phyloP scores from a whole-genome alignment of 2,797 vertebrate species.

The Hoplostethus atlanticus region DNA sequence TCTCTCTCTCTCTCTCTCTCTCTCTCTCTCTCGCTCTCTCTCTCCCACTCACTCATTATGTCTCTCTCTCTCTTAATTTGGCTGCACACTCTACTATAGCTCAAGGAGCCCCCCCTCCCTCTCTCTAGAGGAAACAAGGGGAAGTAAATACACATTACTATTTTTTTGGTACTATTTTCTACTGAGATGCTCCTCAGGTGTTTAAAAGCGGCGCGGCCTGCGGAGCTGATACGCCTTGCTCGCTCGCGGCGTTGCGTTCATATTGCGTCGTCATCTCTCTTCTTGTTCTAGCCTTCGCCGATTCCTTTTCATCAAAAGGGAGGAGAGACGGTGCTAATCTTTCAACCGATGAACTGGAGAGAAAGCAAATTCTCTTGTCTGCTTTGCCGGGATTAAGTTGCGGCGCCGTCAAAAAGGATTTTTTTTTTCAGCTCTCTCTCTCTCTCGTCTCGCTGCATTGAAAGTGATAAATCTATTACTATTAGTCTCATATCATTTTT shows the following conservation, averaged over 20 bases:
- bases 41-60: conserved; percentile 60
- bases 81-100: conserved; percentile 56
- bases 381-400: conserved; percentile 65
- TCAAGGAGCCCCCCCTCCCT: conserved; percentile 42
- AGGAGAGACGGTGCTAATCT: conserved; percentile 73
- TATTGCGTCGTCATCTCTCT: conserved; percentile 13
- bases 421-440: conserved; percentile 12
- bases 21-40: conserved; percentile 53
- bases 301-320: conserved; percentile 62
- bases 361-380: conserved; percentile 59
- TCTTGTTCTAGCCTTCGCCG: conserved; percentile 46
- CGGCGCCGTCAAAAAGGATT: conserved; percentile 47
- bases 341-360: conserved; percentile 54
- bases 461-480: conserved; percentile 58
- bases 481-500: conserved; percentile 45
- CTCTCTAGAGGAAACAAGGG: conserved; percentile 68
- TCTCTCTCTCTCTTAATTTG: conserved; percentile 72
- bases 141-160: conserved; percentile 76
- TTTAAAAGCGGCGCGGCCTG: conserved; percentile 51
- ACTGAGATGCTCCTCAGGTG: conserved; percentile 65
- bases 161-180: conserved; percentile 25
- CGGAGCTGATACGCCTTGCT: conserved; percentile 30
- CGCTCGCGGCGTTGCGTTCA: conserved; percentile 15
- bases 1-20: conserved; percentile 62
- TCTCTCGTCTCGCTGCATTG: conserved; percentile 3